Evolutionary conservation across 1,140 invertebrate genomes (phyloP), one percentile per base, ranked within the genome.

Genomic region (Drosophila bocqueti): DNA sequence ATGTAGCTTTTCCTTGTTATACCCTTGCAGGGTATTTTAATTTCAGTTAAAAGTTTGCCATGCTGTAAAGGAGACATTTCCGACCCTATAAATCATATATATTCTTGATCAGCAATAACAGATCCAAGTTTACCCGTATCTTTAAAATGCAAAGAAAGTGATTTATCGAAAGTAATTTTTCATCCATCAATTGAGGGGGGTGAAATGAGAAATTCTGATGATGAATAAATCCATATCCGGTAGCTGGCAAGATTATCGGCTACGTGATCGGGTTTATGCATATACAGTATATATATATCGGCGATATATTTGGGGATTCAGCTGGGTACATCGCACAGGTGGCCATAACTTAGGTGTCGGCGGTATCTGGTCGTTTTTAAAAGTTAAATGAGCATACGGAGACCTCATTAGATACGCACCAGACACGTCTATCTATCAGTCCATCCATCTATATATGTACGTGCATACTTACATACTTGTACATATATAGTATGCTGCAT

Each of bases 161-260:
- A 49, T 49, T 49, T 49, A 49, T 26, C 15, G 24, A 29, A 62
- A 18, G 55, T 43, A 18, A 34, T 67, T 38, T 68, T 36, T 69
- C 63, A 67, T 54, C 13, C 18, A 18, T n/a, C 29, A 42, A 29
- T 47, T 26, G 46, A 24, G 15, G 16, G 13, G 0, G 10, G 26
- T 26, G 24, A 29, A 49, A 29, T 29, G 47, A 31, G 21, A 43
- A 55, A 36, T 31, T 49, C 1, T 16, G 38, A 54, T 86, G 71
- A 87, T 86, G 65, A 55, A 87, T 87, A 76, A 67, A 76, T 69
- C 71, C 80, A 74, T 89, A 87, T 86, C 83, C 83, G 83, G 84
- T 89, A 59, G 67, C 61, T 47, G 66, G 31, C 36, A 29, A 75
- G 69, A 62, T 62, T 45, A 63, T 74, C 36, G 36, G 11, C 13